Percentiles rank a stretch among this genome's conserved stretches.
phyloP scores from a whole-genome alignment of 2,797 vertebrate species.

The Acanthis flammea region DNA sequence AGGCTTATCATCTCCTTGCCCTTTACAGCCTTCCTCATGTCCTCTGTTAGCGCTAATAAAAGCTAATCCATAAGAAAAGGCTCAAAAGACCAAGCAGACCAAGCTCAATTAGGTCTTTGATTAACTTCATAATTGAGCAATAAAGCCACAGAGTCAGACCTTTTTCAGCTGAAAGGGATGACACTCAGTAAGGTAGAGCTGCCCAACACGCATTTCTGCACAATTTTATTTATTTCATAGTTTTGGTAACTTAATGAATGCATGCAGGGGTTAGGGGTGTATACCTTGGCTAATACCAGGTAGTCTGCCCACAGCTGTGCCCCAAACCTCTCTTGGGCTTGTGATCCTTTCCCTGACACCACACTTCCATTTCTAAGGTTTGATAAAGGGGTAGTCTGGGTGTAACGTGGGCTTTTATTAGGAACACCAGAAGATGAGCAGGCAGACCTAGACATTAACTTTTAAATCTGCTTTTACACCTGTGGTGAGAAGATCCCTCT shows the following conservation, averaged over 20 bases:
- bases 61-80: slow-evolving; percentile 16
- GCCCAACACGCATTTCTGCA: neutral
- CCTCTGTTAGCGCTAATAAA: slow-evolving; percentile 32
- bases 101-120: slow-evolving; percentile 53
- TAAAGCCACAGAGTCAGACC: neutral
- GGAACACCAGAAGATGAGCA: neutral
- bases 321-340: neutral
- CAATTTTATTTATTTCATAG: neutral
- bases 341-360: neutral
- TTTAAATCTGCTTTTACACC: neutral
- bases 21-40: slow-evolving; percentile 16
- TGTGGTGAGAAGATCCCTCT: neutral
- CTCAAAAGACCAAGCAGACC: slow-evolving; percentile 17
- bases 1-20: neutral
- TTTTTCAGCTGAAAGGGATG: neutral
- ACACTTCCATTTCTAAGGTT: neutral
- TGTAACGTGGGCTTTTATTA: neutral
- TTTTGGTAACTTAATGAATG: neutral
- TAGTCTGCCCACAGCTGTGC: neutral
- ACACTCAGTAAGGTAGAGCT: neutral
- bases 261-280: neutral
- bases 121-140: slow-evolving; percentile 25
- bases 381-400: neutral
- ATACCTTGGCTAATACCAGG: neutral
- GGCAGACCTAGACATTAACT: neutral